Conservation (phyloP, 2,888 invertebrate genomes). For the Spodoptera picta region DNA sequence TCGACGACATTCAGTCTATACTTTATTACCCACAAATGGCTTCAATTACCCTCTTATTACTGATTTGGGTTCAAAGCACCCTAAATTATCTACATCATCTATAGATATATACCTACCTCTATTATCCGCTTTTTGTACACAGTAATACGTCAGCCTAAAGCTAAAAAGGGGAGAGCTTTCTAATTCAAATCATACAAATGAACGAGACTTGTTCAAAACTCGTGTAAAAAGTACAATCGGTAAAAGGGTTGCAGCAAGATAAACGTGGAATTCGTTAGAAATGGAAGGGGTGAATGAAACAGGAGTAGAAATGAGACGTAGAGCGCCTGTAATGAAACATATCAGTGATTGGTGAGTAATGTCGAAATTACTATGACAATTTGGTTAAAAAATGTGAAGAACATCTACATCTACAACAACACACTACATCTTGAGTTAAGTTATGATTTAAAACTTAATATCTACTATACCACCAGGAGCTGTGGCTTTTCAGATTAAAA, state of each 20-base stretch:
- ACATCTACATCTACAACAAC: too few relatives aligned
- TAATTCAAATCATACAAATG: slow-evolving; percentile 43
- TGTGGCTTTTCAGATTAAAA: too few relatives aligned
- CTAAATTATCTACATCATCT: slow-evolving; percentile 16
- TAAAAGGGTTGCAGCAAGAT: slow-evolving; percentile 67
- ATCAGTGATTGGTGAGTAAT: too few relatives aligned
- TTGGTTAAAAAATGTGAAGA: too few relatives aligned
- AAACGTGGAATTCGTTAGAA: slow-evolving; percentile 73
- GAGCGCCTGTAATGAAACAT: slow-evolving; percentile 7
- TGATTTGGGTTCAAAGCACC: slow-evolving; percentile 34
- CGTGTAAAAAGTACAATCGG: slow-evolving; percentile 55
- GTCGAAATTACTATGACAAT: too few relatives aligned
- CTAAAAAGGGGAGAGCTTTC: slow-evolving; percentile 39
- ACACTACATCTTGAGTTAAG: too few relatives aligned
- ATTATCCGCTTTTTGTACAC: slow-evolving; percentile 43
- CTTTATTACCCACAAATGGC: slow-evolving; percentile 15
- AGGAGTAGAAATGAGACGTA: slow-evolving; percentile 6
- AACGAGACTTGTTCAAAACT: slow-evolving; percentile 34
- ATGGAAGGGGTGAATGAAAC: slow-evolving; percentile 59
- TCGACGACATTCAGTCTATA: background rate
- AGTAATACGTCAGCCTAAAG: slow-evolving; percentile 38
- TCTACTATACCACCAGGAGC: too few relatives aligned
- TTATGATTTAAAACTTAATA: too few relatives aligned
- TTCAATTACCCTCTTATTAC: slow-evolving; percentile 36
- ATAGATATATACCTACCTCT: slow-evolving; percentile 40